phyloP scores from a whole-genome alignment of 2,888 invertebrate genomes.

The Gibbula magus region DNA sequence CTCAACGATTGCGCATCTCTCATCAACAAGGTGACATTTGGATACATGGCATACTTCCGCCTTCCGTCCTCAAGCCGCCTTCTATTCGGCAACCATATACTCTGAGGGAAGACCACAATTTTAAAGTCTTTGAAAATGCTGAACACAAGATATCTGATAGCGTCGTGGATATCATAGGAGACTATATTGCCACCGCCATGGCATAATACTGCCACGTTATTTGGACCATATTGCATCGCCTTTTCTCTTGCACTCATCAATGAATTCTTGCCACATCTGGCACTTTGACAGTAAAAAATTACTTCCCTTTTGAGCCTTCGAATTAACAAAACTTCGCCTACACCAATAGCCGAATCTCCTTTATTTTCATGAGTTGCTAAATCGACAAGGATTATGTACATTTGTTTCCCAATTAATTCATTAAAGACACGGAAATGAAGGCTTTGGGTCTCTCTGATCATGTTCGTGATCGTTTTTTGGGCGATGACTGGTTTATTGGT shows the following conservation, averaged over 20 bases:
- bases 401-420: conserved; percentile 10
- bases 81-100: conserved; percentile 23
- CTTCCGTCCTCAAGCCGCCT: neutral
- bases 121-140: conserved; percentile 27
- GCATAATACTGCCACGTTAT: conserved; percentile 30
- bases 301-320: conserved; percentile 14
- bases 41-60: neutral
- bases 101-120: conserved; percentile 40
- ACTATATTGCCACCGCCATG: conserved; percentile 41
- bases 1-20: neutral
- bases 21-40: neutral
- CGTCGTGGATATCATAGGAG: conserved; percentile 19
- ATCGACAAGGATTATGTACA: conserved; percentile 32
- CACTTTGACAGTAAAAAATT: conserved; percentile 22
- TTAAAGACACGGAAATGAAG: conserved; percentile 29
- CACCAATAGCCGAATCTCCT: conserved; percentile 37
- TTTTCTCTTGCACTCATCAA: conserved; percentile 15
- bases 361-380: conserved; percentile 36
- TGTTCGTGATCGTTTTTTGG: neutral
- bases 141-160: neutral
- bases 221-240: neutral
- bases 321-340: conserved; percentile 30
- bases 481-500: too few relatives aligned
- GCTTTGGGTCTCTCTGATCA: conserved; percentile 32
- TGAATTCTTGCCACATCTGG: neutral